These are phyloP conservation scores for Pseudotriccus pelzelni DNA, from an alignment of 2,797 vertebrate species.

Conservation along the genomic window DNA sequence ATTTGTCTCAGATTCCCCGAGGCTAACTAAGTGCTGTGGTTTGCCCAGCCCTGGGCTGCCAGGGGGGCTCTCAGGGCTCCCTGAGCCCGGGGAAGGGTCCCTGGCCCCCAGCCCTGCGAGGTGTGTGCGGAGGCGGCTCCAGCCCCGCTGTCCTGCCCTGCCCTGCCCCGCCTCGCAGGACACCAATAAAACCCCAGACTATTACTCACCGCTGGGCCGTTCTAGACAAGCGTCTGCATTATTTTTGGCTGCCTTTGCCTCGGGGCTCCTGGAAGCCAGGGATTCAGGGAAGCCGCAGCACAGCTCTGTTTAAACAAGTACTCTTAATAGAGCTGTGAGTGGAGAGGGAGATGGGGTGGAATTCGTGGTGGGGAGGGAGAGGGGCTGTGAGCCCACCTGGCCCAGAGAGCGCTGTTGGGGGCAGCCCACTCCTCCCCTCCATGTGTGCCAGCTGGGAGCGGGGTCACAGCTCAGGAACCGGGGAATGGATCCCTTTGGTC, in stretches of 20 bases:
- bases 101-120: rapidly evolving
- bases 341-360: not conserved
- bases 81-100: not conserved
- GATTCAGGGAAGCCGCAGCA: constrained; percentile 68
- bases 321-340: constrained; percentile 37
- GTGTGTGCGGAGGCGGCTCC: not conserved
- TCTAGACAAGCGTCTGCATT: constrained; percentile 74
- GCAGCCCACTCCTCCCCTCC: rapidly evolving
- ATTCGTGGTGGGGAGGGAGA: not conserved
- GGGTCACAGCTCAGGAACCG: not conserved
- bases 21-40: rapidly evolving
- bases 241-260: constrained; percentile 78
- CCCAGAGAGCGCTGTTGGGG: rapidly evolving
- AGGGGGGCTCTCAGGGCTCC: not conserved
- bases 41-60: not conserved
- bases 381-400: not conserved
- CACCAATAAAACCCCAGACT: constrained; percentile 74
- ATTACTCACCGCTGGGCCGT: constrained; percentile 76
- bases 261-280: constrained; percentile 60
- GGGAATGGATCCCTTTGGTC: not conserved
- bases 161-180: constrained; percentile 48
- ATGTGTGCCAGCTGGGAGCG: rapidly evolving
- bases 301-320: constrained; percentile 54
- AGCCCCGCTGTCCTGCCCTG: constrained; percentile 28
- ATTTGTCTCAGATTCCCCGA: not conserved